A percentile compares a stretch with the other conserved stretches of the same genome.
phyloP scores from a whole-genome alignment of 2,888 invertebrate species.

The Thymelicus sylvestris region DNA sequence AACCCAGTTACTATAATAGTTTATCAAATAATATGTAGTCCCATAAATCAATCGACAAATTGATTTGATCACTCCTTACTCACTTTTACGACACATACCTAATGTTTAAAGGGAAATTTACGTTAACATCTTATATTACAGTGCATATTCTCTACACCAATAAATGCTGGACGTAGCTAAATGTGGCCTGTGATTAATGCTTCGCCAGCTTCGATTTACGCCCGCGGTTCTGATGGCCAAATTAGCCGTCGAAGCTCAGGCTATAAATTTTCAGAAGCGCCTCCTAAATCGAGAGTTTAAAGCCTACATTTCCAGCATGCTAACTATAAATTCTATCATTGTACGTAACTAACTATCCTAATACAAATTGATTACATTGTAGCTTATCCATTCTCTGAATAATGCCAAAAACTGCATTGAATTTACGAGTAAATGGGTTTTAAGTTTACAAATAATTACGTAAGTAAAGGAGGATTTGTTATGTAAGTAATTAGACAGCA shows the following conservation, averaged over 20 bases:
- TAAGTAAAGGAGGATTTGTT: no score
- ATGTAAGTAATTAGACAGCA: no score
- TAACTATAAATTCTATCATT: conserved; percentile 27
- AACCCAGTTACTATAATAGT: no score
- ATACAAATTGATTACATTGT: not conserved
- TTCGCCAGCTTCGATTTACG: conserved; percentile 62
- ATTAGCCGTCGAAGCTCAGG: conserved; percentile 55
- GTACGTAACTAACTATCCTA: conserved; percentile 24
- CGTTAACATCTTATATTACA: not conserved
- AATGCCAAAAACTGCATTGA: not conserved
- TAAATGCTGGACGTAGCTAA: conserved; percentile 40
- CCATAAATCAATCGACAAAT: no score
- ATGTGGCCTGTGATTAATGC: conserved; percentile 58
- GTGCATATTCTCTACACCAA: not conserved
- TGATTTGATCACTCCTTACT: no score
- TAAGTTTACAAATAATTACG: no score
- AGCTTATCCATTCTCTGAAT: not conserved
- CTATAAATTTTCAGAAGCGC: conserved; percentile 48
- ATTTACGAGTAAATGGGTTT: not conserved
- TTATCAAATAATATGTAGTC: no score
- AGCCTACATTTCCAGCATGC: conserved; percentile 22
- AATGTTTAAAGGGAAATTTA: not conserved
- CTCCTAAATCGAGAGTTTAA: conserved; percentile 43
- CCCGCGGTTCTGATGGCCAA: conserved; percentile 61
- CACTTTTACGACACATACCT: no score